These are phyloP conservation scores for Abscondita cerata DNA, from an alignment of 2,888 invertebrate species.

Conservation along the genomic window DNA sequence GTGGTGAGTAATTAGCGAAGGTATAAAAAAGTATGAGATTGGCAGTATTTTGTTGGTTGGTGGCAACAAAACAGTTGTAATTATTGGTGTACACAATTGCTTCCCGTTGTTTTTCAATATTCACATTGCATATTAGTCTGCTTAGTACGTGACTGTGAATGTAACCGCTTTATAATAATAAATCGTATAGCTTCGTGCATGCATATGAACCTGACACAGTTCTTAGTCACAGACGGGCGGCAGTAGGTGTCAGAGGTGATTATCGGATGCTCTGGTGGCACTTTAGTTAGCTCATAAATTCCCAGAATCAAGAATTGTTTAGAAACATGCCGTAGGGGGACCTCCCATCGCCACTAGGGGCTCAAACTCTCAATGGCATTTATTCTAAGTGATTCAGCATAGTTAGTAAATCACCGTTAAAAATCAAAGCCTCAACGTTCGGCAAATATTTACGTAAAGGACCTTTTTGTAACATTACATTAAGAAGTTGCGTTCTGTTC, in stretches of 20 bases:
- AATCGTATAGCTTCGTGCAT: conserved; percentile 53
- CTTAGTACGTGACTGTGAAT: conserved; percentile 57
- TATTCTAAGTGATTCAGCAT: conserved; percentile 53
- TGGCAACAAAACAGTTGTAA: conserved; percentile 22
- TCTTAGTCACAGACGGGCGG: conserved; percentile 50
- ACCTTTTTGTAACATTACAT: conserved; percentile 24
- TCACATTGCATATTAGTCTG: conserved; percentile 51
- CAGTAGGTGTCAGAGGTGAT: conserved; percentile 36
- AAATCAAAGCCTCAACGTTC: conserved; percentile 52
- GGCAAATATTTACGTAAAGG: conserved; percentile 59
- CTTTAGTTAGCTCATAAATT: conserved; percentile 36
- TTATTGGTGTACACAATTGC: conserved; percentile 42
- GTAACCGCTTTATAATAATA: conserved; percentile 56
- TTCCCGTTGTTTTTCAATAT: conserved; percentile 54
- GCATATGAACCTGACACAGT: conserved; percentile 54
- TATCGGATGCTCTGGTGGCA: conserved; percentile 34
- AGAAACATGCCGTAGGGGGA: conserved; percentile 53
- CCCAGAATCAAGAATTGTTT: conserved; percentile 48
- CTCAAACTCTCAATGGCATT: conserved; percentile 40
- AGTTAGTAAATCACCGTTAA: conserved; percentile 53
- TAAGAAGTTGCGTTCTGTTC: conserved; percentile 46
- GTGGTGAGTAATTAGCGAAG: conserved; percentile 1
- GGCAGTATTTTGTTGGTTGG: conserved; percentile 12
- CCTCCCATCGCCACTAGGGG: conserved; percentile 48
- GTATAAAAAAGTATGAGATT: conserved; percentile 8